Evolutionary conservation across 2,888 invertebrate genomes (phyloP).

Genomic region (Electrophaes corylata): DNA sequence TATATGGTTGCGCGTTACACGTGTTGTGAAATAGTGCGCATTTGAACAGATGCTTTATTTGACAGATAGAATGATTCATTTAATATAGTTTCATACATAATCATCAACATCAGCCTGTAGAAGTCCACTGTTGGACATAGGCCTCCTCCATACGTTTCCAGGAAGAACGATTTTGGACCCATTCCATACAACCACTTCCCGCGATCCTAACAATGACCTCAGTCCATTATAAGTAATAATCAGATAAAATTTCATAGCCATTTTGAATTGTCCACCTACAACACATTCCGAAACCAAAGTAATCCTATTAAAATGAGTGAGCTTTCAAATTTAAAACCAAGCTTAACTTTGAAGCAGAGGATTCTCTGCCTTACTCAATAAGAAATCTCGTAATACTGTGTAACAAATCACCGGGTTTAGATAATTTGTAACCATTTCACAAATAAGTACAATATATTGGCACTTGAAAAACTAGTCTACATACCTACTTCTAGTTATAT

Average conservation of each 20-base stretch:
- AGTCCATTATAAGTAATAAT: background rate
- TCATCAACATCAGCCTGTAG: too few species aligned
- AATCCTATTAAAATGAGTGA: background rate
- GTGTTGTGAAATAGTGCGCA: slow-evolving; percentile 8
- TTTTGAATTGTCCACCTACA: background rate
- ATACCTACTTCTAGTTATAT: slow-evolving; percentile 17
- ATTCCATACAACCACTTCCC: too few species aligned
- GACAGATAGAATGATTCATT: slow-evolving; percentile 16
- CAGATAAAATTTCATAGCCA: background rate
- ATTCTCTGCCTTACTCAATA: slow-evolving; percentile 13
- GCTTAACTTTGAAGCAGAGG: slow-evolving; percentile 8
- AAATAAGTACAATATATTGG: slow-evolving; percentile 23
- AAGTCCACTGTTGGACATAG: too few species aligned
- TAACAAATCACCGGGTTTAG: slow-evolving; percentile 22
- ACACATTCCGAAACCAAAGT: background rate
- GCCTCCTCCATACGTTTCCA: too few species aligned
- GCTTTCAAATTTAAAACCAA: background rate
- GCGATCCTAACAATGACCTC: background rate
- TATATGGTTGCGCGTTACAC: slow-evolving; percentile 2
- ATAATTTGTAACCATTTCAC: slow-evolving; percentile 15
- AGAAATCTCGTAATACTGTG: slow-evolving; percentile 20
- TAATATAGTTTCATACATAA: too few species aligned
- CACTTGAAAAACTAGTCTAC: slow-evolving; percentile 19
- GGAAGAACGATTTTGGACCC: too few species aligned
- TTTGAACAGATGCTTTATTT: slow-evolving; percentile 13